A percentile compares a stretch with the other conserved stretches of the same genome.
These are phyloP conservation scores for Pseudorectes ferrugineus DNA, from an alignment of 2,113 vertebrate genomes.

Conservation along the genomic window DNA sequence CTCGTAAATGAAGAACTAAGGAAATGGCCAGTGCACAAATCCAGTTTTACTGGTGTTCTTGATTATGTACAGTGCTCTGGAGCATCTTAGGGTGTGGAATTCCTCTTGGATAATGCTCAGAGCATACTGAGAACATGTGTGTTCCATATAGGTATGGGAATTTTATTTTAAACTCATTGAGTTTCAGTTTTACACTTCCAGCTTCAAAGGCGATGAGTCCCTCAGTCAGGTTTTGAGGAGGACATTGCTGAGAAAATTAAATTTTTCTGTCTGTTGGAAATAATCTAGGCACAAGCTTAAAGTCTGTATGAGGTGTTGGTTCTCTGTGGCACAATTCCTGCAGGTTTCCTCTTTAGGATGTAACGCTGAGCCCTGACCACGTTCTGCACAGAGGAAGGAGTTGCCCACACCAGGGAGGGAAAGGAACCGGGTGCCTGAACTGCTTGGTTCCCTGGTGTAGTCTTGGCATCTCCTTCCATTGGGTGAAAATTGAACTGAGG, in stretches of 20 bases:
- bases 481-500: neutral
- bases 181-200: neutral
- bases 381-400: neutral
- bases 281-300: neutral
- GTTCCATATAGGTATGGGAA: neutral
- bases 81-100: neutral
- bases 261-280: neutral
- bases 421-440: rapidly evolving
- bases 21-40: neutral
- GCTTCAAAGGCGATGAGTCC: neutral
- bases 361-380: neutral
- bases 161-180: neutral
- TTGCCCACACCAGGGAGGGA: neutral
- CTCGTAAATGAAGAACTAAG: neutral
- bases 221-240: neutral
- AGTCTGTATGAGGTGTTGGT: neutral
- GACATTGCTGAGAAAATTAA: neutral
- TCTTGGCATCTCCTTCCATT: neutral
- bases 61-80: neutral
- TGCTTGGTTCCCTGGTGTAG: neutral
- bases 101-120: neutral
- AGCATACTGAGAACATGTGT: neutral
- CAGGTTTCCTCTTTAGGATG: neutral
- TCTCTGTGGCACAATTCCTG: neutral
- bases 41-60: neutral